These are phyloP conservation scores for Byasa hedistus DNA, from an alignment of 2,888 invertebrate genomes.

Conservation along the genomic window DNA sequence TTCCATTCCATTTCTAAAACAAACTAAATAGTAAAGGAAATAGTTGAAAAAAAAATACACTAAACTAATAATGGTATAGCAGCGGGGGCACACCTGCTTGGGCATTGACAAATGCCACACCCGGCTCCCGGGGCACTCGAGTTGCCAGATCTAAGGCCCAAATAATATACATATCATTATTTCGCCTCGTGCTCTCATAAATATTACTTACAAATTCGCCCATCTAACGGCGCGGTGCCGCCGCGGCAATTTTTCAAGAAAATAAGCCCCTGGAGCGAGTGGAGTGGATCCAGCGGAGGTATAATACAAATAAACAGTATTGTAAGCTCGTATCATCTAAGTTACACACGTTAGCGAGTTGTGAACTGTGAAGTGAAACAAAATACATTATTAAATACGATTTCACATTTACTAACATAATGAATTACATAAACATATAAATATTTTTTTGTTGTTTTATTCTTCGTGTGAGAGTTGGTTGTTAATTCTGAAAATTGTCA, in stretches of 20 bases:
- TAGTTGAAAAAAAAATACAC: constrained; percentile 65
- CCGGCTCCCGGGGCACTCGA: constrained; percentile 49
- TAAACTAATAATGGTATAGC: constrained; percentile 66
- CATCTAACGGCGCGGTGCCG: constrained; percentile 50
- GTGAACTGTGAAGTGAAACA: not conserved
- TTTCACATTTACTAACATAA: not conserved
- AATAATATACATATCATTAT: constrained; percentile 77
- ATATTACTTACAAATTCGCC: constrained; percentile 71
- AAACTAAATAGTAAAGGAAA: constrained; percentile 27
- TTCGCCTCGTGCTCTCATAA: constrained; percentile 65
- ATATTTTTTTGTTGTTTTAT: not conserved
- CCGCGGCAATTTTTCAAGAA: constrained; percentile 63
- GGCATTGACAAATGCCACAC: constrained; percentile 72
- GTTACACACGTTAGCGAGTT: not conserved
- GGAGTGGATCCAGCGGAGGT: constrained; percentile 42
- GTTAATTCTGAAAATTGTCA: too few species aligned
- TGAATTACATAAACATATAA: not conserved
- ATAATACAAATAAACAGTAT: constrained; percentile 45
- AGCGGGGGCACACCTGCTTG: constrained; percentile 64
- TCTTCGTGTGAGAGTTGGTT: too few species aligned
- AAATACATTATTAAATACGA: not conserved
- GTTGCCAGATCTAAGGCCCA: constrained; percentile 51
- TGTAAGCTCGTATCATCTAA: constrained; percentile 31
- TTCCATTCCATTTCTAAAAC: constrained; percentile 23
- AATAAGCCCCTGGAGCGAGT: constrained; percentile 39